These are phyloP conservation scores for Odocoileus virginianus DNA, from an alignment of 2,113 vertebrate genomes.

Conservation along the genomic window DNA sequence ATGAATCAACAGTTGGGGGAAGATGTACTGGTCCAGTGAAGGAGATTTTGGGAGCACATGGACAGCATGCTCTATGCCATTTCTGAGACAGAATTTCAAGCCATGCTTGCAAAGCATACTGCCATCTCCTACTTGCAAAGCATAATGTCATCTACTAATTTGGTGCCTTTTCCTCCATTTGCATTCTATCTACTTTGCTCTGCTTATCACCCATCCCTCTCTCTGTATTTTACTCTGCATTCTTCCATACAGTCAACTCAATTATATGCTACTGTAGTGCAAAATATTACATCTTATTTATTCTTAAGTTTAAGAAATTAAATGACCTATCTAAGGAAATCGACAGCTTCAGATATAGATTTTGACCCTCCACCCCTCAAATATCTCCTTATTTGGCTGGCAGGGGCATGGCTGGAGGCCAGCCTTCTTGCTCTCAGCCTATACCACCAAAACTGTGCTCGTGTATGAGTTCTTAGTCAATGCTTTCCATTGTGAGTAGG, in stretches of 20 bases:
- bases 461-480: neutral
- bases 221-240: neutral
- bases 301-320: neutral
- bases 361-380: rapidly evolving
- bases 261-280: neutral
- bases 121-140: neutral
- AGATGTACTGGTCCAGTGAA: neutral
- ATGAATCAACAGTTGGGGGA: too few relatives aligned
- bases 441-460: neutral
- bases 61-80: neutral
- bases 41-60: neutral
- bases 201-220: neutral
- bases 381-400: neutral
- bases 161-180: neutral
- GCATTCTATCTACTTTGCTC: neutral
- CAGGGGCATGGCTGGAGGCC: neutral
- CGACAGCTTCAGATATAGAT: neutral
- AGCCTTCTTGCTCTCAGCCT: neutral
- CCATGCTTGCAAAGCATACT: neutral
- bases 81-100: neutral
- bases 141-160: too few relatives aligned
- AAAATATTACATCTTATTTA: neutral
- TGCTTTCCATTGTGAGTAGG: neutral
- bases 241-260: neutral
- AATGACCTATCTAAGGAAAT: neutral